Base-by-base conservation (phyloP, 2,113 vertebrate species). In the Polypterus senegalus region DNA sequence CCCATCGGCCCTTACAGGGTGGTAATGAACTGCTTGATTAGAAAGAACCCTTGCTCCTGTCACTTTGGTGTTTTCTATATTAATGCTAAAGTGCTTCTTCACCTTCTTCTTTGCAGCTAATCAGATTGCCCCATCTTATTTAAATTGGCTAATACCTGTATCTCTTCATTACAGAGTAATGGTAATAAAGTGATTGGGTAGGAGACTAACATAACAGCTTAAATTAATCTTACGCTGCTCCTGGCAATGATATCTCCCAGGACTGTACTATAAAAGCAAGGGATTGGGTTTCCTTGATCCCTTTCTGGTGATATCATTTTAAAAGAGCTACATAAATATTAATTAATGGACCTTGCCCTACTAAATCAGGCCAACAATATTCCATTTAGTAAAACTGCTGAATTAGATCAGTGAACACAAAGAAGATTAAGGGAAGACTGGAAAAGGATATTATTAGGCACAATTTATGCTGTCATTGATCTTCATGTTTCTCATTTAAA, bases 131-230 rank as follows among this genome's bases (percentile, higher is more conserved):
- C 27, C 27, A 27, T 27, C 27, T 27, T 27, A 27, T 27, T 27
- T 27, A 27, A 27, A 27, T 27, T 27, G 27, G 27, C 27, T 27
- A 27, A 27, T 27, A 27, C 27, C 27, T 27, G 27, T 27, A 27
- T 27, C 27, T 27, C 27, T 27, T 27, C 27, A 27, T 27, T 27
- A 27, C 27, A 27, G 27, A 27, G 27, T 74, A 77, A 75, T 73
- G 74, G 79, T 83, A 80, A 79, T 81, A 80, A 79, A 77, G 76
- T 74, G 74, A 70, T 68, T 66, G 74, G 27, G 27, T 71, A 70
- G 70, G 78, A 76, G 73, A 74, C 71, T 70, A 72, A 60, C 64
- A 64, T 74, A 65, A 70, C 61, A 46, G 69, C 68, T 72, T 68
- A 71, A 27, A 73, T 77, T 71, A 65, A 72, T 76, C 27, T 72